A percentile compares a stretch with the other conserved stretches of the same genome.
Conservation (phyloP, 2,113 vertebrate species). For the Rhinichthys klamathensis region DNA sequence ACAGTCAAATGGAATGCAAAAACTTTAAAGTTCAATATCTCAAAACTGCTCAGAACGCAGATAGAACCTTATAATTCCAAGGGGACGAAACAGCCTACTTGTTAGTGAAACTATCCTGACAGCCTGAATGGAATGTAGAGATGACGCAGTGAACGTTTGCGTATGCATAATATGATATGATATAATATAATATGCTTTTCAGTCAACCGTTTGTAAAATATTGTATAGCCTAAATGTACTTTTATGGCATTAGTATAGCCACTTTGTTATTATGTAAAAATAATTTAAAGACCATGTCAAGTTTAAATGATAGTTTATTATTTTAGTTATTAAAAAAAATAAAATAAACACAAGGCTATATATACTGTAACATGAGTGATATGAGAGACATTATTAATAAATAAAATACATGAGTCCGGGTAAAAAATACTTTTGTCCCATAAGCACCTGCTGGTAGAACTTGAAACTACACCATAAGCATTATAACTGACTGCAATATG, state of each 20-base stretch:
- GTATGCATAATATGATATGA: neutral
- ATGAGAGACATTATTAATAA: neutral
- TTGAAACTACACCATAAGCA: neutral
- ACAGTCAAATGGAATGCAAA: no score
- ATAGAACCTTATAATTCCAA: no score
- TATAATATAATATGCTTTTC: no score
- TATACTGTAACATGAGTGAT: neutral
- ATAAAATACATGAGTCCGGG: no score
- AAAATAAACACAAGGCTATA: no score
- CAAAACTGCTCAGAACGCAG: no score
- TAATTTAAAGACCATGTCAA: neutral
- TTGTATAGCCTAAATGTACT: neutral
- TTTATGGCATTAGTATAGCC: neutral
- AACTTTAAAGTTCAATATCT: no score
- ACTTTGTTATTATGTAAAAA: neutral
- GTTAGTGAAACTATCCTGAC: no score
- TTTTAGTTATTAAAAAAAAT: no score
- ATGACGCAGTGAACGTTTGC: neutral
- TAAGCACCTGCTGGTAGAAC: neutral
- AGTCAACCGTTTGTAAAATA: neutral
- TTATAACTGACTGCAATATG: neutral
- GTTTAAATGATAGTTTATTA: neutral
- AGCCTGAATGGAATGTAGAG: no score
- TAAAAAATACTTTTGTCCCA: neutral
- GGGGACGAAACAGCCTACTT: no score